These are phyloP conservation scores for Eristalinus aeneus DNA, from an alignment of 2,888 invertebrate species.

Conservation along the genomic window DNA sequence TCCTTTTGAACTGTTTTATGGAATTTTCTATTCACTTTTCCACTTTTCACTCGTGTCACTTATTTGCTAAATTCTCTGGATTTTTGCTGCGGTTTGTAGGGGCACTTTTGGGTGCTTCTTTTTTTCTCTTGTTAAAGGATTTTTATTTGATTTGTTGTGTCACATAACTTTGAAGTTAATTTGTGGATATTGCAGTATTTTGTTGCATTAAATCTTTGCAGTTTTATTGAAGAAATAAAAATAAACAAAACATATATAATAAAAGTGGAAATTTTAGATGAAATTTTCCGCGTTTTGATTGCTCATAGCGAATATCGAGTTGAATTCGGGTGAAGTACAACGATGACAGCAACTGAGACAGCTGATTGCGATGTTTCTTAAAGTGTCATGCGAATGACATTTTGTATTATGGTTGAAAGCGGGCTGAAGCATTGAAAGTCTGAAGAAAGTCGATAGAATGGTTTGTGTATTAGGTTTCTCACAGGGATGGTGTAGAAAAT, in stretches of 20 bases:
- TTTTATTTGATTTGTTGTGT: conserved; percentile 14
- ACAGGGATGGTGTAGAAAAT: background rate
- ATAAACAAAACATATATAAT: conserved; percentile 45
- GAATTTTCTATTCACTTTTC: conserved; percentile 50
- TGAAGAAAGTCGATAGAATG: background rate
- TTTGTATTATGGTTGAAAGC: background rate
- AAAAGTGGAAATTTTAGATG: conserved; percentile 35
- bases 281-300: conserved; percentile 52
- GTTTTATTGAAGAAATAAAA: conserved; percentile 23
- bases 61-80: background rate
- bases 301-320: conserved; percentile 53
- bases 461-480: background rate
- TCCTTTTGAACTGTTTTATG: conserved; percentile 3
- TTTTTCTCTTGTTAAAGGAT: background rate
- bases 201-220: conserved; percentile 1
- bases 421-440: background rate
- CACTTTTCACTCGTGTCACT: conserved; percentile 1
- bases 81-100: background rate
- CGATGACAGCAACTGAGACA: conserved; percentile 49
- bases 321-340: conserved; percentile 11
- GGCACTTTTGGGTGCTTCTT: background rate
- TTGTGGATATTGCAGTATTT: background rate
- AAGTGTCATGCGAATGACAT: conserved; percentile 27
- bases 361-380: conserved; percentile 56
- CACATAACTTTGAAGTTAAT: background rate